Percentiles rank a stretch among this genome's conserved stretches.
phyloP scores from a whole-genome alignment of 2,113 vertebrate species.

The Pterocles orientalis region DNA sequence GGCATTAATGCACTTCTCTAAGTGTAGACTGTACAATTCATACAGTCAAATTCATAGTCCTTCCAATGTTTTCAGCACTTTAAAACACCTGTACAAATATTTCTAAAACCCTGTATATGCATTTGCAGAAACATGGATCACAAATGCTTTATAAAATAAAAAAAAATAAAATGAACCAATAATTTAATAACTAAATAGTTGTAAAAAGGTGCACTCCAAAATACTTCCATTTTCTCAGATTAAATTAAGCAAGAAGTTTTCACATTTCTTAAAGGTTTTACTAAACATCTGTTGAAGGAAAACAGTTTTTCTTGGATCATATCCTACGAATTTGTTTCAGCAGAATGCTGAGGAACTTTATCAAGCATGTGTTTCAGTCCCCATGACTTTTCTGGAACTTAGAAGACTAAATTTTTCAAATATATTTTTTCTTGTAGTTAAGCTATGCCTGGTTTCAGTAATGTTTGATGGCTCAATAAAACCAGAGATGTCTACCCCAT shows the following conservation, averaged over 20 bases:
- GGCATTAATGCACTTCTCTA: neutral
- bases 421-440: neutral
- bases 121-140: neutral
- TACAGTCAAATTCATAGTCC: neutral
- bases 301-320: neutral
- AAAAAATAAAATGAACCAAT: neutral
- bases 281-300: neutral
- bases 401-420: neutral
- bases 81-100: neutral
- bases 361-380: neutral
- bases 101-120: neutral
- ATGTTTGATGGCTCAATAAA: neutral
- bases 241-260: neutral
- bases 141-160: neutral
- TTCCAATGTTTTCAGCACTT: neutral
- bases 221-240: neutral
- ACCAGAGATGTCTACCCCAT: neutral
- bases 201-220: neutral
- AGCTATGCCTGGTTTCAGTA: neutral
- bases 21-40: neutral
- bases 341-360: neutral
- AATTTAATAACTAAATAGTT: neutral
- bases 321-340: neutral
- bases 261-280: neutral
- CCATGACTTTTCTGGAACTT: fast-evolving